A percentile compares a stretch with the other conserved stretches of the same genome.
Conservation (phyloP, 1,140 invertebrate species). For the Atta colombica region DNA sequence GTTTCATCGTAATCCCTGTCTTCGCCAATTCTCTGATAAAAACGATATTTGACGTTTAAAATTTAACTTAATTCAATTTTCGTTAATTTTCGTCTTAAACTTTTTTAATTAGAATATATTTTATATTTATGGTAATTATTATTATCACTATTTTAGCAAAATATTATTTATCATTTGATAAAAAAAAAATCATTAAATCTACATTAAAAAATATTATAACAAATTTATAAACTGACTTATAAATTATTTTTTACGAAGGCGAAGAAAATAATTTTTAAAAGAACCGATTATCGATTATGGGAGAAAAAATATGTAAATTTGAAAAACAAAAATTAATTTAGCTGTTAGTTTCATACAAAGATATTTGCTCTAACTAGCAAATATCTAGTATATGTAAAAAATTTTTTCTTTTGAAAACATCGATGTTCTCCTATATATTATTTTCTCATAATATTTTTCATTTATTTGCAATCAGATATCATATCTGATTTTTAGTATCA, state of each 20-base stretch:
- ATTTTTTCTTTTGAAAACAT: not conserved
- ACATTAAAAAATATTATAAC: not conserved
- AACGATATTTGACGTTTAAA: not conserved
- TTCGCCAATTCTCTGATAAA: not conserved
- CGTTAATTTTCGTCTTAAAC: not conserved
- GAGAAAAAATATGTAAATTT: not conserved
- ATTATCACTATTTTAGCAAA: not conserved
- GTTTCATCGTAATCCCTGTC: constrained; percentile 3
- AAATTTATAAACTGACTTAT: not conserved
- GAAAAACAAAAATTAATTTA: not conserved
- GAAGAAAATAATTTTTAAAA: not conserved
- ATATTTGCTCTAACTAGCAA: not conserved
- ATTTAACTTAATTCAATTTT: not conserved
- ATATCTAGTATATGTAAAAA: not conserved
- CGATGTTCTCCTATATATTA: not conserved
- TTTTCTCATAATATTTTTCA: not conserved
- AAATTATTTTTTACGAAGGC: not conserved
- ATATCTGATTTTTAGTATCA: constrained; percentile 1
- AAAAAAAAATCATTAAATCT: not conserved
- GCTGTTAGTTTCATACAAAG: not conserved
- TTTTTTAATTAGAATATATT: not conserved
- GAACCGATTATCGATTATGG: not conserved
- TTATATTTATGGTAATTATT: not conserved
- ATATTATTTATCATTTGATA: not conserved
- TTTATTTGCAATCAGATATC: not conserved